phyloP scores from a whole-genome alignment of 2,888 invertebrate genomes.

The Thera britannica region DNA sequence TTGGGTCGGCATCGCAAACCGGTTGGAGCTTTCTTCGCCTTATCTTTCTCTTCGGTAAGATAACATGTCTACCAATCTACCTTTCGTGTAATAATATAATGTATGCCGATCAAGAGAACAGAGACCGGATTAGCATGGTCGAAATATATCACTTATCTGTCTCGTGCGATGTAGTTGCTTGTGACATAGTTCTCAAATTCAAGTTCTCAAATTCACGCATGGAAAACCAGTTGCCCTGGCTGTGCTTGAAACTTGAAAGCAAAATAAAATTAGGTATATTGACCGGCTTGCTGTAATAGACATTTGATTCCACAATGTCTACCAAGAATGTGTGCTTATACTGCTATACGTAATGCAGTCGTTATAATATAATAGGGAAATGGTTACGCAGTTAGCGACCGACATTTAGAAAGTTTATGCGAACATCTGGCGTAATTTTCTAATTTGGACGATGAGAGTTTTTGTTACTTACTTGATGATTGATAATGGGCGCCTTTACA shows the following conservation, averaged over 20 bases:
- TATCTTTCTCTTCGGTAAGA: slow-evolving; percentile 14
- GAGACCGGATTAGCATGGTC: background rate
- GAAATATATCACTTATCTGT: background rate
- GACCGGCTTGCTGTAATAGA: slow-evolving; percentile 11
- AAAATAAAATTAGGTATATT: background rate
- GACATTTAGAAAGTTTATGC: slow-evolving; percentile 70
- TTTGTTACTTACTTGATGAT: slow-evolving; percentile 46
- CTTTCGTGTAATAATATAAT: slow-evolving; percentile 1
- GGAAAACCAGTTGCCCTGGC: background rate
- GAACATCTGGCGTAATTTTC: slow-evolving; percentile 71
- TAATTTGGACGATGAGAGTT: slow-evolving; percentile 58
- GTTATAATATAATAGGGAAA: slow-evolving; percentile 71
- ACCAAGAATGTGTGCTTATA: slow-evolving; percentile 51
- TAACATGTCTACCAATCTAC: background rate
- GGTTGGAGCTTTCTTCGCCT: slow-evolving; percentile 26
- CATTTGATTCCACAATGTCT: slow-evolving; percentile 44
- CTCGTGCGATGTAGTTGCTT: background rate
- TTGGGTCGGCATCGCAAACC: slow-evolving; percentile 5
- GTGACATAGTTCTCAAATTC: slow-evolving; percentile 1
- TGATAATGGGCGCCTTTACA: slow-evolving; percentile 34
- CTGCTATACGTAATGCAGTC: slow-evolving; percentile 59
- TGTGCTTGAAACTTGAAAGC: background rate
- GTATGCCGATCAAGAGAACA: background rate
- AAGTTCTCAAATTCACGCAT: slow-evolving; percentile 3
- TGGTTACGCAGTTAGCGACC: slow-evolving; percentile 69